These are phyloP conservation scores for Pardalotus punctatus DNA, from an alignment of 2,113 vertebrate species.

Conservation along the genomic window DNA sequence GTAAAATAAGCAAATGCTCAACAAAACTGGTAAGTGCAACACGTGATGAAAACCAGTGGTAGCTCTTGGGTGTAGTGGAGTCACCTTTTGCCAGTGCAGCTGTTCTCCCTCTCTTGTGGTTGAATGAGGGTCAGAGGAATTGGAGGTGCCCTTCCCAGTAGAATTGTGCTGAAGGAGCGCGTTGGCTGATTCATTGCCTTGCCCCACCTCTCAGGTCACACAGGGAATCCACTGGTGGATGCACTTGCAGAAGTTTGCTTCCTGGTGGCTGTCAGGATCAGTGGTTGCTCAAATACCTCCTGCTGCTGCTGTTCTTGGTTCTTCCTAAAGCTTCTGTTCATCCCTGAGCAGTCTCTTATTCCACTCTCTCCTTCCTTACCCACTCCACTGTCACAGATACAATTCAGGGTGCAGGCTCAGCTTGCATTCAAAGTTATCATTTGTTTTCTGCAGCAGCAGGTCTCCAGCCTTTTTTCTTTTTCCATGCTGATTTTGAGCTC, in stretches of 20 bases:
- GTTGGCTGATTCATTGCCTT: background rate
- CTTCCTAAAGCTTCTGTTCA: background rate
- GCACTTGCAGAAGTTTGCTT: background rate
- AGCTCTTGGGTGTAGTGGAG: background rate
- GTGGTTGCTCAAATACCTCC: background rate
- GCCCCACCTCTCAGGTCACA: background rate
- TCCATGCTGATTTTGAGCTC: background rate
- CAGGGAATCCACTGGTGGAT: background rate
- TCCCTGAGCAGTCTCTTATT: background rate
- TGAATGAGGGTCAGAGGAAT: background rate
- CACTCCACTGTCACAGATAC: background rate
- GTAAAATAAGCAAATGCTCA: background rate
- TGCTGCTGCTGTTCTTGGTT: background rate
- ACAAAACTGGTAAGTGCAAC: background rate
- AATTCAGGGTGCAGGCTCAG: slow-evolving; percentile 6
- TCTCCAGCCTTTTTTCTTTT: slow-evolving; percentile 1
- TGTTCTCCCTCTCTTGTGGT: background rate
- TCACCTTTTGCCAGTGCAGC: background rate
- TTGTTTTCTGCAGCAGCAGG: slow-evolving; percentile 16
- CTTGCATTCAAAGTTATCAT: background rate
- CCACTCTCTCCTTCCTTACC: background rate
- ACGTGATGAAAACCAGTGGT: background rate
- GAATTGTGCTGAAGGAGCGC: background rate
- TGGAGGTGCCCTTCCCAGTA: background rate
- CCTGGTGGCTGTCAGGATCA: background rate